A percentile compares a stretch with the other conserved stretches of the same genome.
Evolutionary conservation across 2,888 invertebrate genomes (phyloP).

Genomic region (Acleris sparsana): DNA sequence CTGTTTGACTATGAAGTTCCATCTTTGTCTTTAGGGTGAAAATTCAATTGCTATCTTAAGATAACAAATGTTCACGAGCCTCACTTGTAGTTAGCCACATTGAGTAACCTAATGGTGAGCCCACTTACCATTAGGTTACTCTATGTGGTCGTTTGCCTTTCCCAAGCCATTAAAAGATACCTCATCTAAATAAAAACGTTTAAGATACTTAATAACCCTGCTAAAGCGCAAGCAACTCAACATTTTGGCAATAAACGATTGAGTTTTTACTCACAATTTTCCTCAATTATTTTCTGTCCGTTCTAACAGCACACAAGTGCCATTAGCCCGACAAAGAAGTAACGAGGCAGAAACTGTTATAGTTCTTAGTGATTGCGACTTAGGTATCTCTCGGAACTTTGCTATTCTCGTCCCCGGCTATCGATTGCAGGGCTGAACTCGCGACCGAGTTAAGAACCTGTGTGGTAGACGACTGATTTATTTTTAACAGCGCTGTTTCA

Average conservation of each 20-base stretch:
- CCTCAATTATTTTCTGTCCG: conserved; percentile 2
- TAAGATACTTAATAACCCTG: too few relatives aligned
- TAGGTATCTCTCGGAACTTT: conserved; percentile 35
- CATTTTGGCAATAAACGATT: not conserved
- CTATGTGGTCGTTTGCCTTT: too few relatives aligned
- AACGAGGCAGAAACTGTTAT: conserved; percentile 11
- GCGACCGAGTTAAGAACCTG: conserved; percentile 22
- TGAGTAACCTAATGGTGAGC: too few relatives aligned
- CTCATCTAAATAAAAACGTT: too few relatives aligned
- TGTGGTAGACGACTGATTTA: conserved; percentile 12
- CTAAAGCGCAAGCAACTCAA: not conserved
- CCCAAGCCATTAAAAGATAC: too few relatives aligned
- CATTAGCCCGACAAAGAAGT: conserved; percentile 5
- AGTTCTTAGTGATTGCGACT: conserved; percentile 34
- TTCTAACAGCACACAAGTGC: conserved; percentile 27
- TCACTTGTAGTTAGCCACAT: too few relatives aligned
- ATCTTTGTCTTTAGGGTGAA: too few relatives aligned
- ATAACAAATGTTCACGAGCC: too few relatives aligned
- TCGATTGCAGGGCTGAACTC: conserved; percentile 22
- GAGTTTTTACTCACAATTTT: not conserved
- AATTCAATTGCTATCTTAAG: too few relatives aligned
- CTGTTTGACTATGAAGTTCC: too few relatives aligned
- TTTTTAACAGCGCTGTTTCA: not conserved
- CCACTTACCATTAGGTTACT: too few relatives aligned
- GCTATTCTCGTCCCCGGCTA: conserved; percentile 36